phyloP scores from a whole-genome alignment of 2,797 vertebrate genomes.

The Neosilurus mollespiculum region DNA sequence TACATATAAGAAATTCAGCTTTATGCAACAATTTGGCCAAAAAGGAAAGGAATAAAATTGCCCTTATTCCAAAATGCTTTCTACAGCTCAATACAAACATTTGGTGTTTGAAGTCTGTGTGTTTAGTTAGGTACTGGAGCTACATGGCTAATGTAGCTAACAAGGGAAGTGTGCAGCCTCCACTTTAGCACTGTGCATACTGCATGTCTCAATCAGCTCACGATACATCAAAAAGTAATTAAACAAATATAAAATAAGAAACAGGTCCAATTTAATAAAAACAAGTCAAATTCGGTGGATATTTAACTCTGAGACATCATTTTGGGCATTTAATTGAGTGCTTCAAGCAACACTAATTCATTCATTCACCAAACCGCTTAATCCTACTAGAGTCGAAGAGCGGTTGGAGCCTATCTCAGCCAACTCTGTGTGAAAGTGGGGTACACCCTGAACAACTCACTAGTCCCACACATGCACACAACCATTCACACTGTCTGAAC shows the following conservation, averaged over 20 bases:
- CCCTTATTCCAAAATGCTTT: neutral
- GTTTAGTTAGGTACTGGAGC: neutral
- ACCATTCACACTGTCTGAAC: neutral
- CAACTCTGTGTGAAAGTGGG: no score
- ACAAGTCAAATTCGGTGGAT: neutral
- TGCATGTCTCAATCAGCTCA: neutral
- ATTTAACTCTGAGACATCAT: neutral
- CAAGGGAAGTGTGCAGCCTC: neutral
- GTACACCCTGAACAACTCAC: no score
- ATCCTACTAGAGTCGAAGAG: no score
- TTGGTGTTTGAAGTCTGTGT: neutral
- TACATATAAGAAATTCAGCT: neutral
- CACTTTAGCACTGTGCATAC: conserved; percentile 2
- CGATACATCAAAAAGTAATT: neutral
- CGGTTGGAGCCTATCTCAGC: no score
- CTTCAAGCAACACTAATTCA: neutral
- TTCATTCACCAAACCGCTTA: no score
- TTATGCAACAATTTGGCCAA: neutral
- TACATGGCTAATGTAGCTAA: neutral
- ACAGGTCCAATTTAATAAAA: neutral
- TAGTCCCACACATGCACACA: neutral
- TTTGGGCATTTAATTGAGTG: neutral
- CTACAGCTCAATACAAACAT: neutral
- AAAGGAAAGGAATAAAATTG: neutral
- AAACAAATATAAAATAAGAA: neutral